Evolutionary conservation across 2,113 vertebrate genomes (phyloP).

Genomic region (Lampris megalopsis): DNA sequence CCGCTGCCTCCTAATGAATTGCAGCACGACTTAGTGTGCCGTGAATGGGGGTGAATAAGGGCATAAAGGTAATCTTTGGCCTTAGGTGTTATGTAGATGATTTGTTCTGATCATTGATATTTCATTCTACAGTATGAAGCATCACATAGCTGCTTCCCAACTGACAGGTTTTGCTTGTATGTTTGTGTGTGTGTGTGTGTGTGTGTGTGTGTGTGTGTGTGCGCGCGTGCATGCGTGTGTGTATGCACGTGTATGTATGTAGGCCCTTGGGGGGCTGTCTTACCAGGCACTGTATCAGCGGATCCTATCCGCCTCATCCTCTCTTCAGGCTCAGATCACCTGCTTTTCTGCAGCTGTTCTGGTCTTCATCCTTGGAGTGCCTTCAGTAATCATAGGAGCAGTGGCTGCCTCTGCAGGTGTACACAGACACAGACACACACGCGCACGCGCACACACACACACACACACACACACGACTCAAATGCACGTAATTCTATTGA

Average conservation of each 20-base stretch:
- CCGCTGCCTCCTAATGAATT: too few species aligned
- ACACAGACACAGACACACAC: neutral
- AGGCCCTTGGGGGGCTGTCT: conserved; percentile 77
- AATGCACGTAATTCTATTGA: too few species aligned
- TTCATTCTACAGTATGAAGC: too few species aligned
- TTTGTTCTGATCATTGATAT: too few species aligned
- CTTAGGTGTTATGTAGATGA: too few species aligned
- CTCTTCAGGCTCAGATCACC: conserved; percentile 73
- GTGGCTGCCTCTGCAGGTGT: conserved; percentile 83
- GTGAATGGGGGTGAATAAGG: too few species aligned
- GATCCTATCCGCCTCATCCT: conserved; percentile 70
- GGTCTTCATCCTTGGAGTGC: conserved; percentile 76
- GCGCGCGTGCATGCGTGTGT: neutral
- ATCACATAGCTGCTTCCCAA: too few species aligned
- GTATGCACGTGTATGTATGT: conserved; percentile 16
- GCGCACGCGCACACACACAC: neutral
- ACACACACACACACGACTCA: too few species aligned
- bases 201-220: neutral
- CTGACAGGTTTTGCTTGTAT: too few species aligned
- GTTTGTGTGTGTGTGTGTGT: too few species aligned
- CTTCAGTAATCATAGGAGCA: conserved; percentile 80
- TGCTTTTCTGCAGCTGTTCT: conserved; percentile 72
- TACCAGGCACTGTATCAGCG: conserved; percentile 85
- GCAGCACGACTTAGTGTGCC: too few species aligned
- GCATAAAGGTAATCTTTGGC: too few species aligned